These are phyloP conservation scores for Corapipo altera DNA, from an alignment of 2,113 vertebrate genomes.

Conservation along the genomic window DNA sequence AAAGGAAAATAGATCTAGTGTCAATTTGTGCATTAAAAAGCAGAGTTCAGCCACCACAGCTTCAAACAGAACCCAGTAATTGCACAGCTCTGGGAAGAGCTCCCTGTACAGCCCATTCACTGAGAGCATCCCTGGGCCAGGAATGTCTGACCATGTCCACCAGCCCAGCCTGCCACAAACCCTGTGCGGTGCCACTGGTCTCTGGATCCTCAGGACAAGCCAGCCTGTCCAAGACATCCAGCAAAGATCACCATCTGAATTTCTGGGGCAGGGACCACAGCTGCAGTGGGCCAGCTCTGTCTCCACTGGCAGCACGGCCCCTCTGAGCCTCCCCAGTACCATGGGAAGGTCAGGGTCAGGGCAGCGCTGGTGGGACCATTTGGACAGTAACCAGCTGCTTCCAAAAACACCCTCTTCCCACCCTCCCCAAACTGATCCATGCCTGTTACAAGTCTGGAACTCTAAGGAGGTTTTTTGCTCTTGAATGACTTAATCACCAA, in stretches of 20 bases:
- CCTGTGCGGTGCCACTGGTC: fast-evolving
- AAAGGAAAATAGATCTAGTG: neutral
- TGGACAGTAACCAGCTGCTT: neutral
- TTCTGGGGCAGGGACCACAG: neutral
- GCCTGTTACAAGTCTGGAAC: neutral
- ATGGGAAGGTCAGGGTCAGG: neutral
- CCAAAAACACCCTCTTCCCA: neutral
- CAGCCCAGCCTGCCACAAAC: neutral
- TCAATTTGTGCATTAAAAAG: neutral
- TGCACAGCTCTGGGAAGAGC: neutral
- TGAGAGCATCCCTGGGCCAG: neutral
- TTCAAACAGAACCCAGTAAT: neutral
- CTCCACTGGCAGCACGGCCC: neutral
- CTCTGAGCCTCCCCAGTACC: neutral
- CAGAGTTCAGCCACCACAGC: neutral
- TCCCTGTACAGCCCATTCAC: neutral
- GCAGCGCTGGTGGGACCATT: neutral
- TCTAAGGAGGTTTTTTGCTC: neutral
- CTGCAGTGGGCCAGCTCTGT: neutral
- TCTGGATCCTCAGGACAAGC: neutral
- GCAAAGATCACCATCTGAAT: neutral
- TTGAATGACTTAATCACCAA: neutral
- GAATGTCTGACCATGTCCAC: neutral
- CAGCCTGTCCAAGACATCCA: neutral
- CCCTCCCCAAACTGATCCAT: neutral